Conservation (phyloP, 1,140 invertebrate genomes). For the Drosophila sturtevanti region DNA sequence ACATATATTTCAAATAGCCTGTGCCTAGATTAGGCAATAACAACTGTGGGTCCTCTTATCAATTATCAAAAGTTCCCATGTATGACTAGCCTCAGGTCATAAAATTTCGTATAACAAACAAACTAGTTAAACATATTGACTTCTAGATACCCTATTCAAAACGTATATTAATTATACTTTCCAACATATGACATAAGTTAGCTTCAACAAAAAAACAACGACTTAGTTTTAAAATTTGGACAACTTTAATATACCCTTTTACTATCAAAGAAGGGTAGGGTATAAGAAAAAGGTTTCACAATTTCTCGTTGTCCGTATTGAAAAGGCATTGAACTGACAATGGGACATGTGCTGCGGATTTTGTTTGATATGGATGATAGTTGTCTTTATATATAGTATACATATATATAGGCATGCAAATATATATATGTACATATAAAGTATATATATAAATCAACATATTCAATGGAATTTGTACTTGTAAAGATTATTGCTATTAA, state of each 20-base stretch:
- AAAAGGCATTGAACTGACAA: conserved; percentile 65
- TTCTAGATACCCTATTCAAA: background rate
- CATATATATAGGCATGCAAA: background rate
- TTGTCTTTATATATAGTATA: conserved; percentile 16
- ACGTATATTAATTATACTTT: no score
- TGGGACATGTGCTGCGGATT: conserved; percentile 32
- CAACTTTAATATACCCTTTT: background rate
- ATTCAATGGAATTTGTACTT: conserved; percentile 67
- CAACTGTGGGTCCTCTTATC: conserved; percentile 33
- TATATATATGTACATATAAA: background rate
- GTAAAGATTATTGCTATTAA: conserved; percentile 53
- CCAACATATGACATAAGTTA: no score
- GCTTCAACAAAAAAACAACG: no score
- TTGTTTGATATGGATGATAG: conserved; percentile 47
- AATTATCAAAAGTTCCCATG: conserved; percentile 54
- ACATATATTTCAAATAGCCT: background rate
- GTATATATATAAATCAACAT: background rate
- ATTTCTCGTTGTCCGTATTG: conserved; percentile 13
- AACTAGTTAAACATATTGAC: conserved; percentile 26
- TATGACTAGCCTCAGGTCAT: conserved; percentile 57
- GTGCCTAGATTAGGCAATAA: conserved; percentile 20
- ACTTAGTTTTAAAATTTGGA: background rate
- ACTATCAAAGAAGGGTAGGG: background rate
- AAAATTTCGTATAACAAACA: conserved; percentile 21
- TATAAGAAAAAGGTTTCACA: conserved; percentile 42